Conservation (phyloP, 2,888 invertebrate genomes). For the Nematopogon swammerdamellus region DNA sequence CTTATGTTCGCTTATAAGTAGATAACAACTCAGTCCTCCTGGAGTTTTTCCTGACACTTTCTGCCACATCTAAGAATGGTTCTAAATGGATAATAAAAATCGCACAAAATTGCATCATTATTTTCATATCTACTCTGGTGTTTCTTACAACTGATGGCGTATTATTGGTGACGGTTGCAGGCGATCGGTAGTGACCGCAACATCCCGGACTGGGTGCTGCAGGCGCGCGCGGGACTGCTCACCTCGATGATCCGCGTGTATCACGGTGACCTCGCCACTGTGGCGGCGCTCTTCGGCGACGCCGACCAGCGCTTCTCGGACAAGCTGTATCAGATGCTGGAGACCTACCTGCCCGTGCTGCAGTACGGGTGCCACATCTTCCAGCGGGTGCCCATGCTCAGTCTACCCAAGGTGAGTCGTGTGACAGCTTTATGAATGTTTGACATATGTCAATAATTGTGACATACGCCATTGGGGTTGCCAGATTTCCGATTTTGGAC, state of each 20-base stretch:
- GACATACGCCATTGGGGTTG: too few species aligned
- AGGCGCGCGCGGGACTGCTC: constrained; percentile 73
- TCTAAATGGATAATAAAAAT: too few species aligned
- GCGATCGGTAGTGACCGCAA: constrained; percentile 86
- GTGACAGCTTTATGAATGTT: constrained; percentile 5
- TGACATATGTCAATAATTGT: neutral
- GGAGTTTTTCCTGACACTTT: too few species aligned
- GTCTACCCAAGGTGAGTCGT: constrained; percentile 79
- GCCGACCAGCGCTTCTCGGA: constrained; percentile 60
- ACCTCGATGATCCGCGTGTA: constrained; percentile 78
- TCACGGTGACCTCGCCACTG: constrained; percentile 76
- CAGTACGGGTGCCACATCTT: constrained; percentile 83
- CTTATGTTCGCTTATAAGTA: too few species aligned
- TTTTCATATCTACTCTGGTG: too few species aligned
- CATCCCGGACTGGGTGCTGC: constrained; percentile 77
- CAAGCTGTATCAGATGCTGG: constrained; percentile 81
- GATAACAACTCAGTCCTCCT: too few species aligned
- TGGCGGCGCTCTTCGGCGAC: constrained; percentile 58
- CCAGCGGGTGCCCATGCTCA: constrained; percentile 76
- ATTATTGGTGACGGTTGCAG: constrained; percentile 37
- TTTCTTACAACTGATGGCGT: neutral
- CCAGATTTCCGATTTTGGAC: too few species aligned
- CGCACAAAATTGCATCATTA: too few species aligned
- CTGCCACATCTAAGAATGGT: too few species aligned
- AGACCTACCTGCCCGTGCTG: constrained; percentile 83